Base-by-base conservation (phyloP, 2,888 invertebrate species). In the Galeopsomyia nigrocyanea region DNA sequence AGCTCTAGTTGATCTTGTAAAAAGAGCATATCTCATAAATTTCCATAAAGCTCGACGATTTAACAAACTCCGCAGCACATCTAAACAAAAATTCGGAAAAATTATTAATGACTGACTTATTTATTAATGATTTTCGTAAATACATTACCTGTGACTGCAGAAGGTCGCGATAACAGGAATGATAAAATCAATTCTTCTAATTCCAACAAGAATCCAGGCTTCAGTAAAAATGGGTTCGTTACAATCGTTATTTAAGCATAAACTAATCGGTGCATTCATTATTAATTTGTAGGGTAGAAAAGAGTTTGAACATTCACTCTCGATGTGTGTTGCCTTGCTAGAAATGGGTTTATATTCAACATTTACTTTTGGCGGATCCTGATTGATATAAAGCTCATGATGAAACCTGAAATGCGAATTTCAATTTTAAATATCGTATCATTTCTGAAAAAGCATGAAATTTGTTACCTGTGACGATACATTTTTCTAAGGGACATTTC, bases 141-240 rank as follows among this genome's bases (percentile, higher is more conserved):
- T 10, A 31, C 51, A 26, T 66, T 81, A 84, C 83, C 80, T 83
- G 77, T 78, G 80, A 60, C 80, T 79, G 67, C 84, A 84, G 49
- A 80, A 82, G 62, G 82, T 75, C 56, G 80, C 80, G 63, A 82
- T 76, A 53, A 80, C 80, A 71, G 80, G 79, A 75, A 81, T 74
- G 17, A 75, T 70, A 56, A 80, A 78, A 57, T 67, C 69, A 19
- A 77, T 72, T 64, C 75, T 76, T 16, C 71, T 75, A 46, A 77
- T 62, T 47, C 82, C 82, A 65, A 80, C 75, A 57, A 80, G 75
- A n/a, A 83, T 71, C 84, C 84, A 84, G 50, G 83, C 79, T 78
- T 84, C 84, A 39, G 84, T 83, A 68, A 84, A 84, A 61, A 84
- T 84, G 51, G 84, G 81, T 66, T 82, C 79, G 66, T 80, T 79